Evolutionary conservation across 2,888 invertebrate genomes (phyloP), one percentile per base, ranked within the genome.

Genomic region (Tupiocoris notatus): DNA sequence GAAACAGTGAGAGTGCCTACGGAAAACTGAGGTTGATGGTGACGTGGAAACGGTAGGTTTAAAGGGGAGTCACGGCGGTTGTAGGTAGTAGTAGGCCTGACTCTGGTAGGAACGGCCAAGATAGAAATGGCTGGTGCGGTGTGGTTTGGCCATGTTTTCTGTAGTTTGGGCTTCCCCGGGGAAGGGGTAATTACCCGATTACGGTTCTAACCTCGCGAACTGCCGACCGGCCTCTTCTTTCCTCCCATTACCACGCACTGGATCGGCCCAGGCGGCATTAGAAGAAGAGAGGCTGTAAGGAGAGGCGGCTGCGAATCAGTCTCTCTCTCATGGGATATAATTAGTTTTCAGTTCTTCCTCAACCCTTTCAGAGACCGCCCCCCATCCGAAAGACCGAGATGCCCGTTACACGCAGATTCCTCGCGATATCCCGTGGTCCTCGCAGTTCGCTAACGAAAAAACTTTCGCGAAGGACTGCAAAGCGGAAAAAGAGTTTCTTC

Each of bases 171-270:
- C 12, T 39, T 65, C 65, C 65, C 65, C 18, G 20, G 25, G 67
- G 67, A 21, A 67, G 67, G 67, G 23, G 67, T 67, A 67, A 67
- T 67, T 67, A 67, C 67, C 67, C 18, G 67, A 67, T 67, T 67
- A 57, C 57, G n/a, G 65, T 39, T 65, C 25, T 39, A 39, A 39
- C 39, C 39, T 39, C 39, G 39, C 39, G 39, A 39, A 39, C 39
- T 39, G 12, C 39, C 39, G 39, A 39, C 39, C 39, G 39, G 6
- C 12, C 12, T 12, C 39, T 39, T 39, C 39, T 39, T 39, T 39
- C 39, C 39, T 39, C 39, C 39, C 39, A 12, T 39, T 39, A 7
- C 39, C 3, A 39, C 39, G 39, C 39, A 39, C 39, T 12, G 39
- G n/a, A n/a, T n/a, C n/a, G n/a, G n/a, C n/a, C n/a, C n/a, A n/a